Evolutionary conservation across 2,888 invertebrate species (phyloP), one percentile per base, ranked within the genome.

Genomic region (Monochamus alternatus): DNA sequence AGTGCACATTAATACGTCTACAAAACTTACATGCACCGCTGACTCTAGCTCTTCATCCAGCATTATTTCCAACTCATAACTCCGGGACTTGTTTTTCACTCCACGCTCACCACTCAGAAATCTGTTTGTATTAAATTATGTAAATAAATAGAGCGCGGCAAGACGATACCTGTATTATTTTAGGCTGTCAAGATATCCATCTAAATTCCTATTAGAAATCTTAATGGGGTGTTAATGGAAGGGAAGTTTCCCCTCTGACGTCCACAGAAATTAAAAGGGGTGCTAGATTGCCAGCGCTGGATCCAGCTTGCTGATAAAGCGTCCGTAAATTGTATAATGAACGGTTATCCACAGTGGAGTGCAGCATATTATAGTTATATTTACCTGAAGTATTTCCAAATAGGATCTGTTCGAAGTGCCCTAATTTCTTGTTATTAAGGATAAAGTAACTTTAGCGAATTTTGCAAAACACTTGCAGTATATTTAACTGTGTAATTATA

Each of bases 171-270:
- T 55, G 2, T 68, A 58, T 67, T 58, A 67, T 58, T 64, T 64
- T 43, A 5, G 58, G 14, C 30, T 5, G 58, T 47, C 30, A 47
- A 69, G 60, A 69, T 69, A 69, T 47, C 12, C 51, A 60, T 59
- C 60, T 43, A 47, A 69, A 47, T 43, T 59, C 44, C 59, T 51
- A 51, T 60, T 60, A 60, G 68, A 68, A 68, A 38, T 60, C 51
- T 69, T 69, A 69, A 69, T 69, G 69, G 69, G 44, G 59, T 69
- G 69, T 60, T 69, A 69, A 60, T 69, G 59, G 59, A 60, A 60
- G 69, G 59, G 68, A 43, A n/a, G 30, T 47, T 47, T 14, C 69
- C 60, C 44, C 44, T 31, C 59, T 47, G 69, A 32, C 59, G 69
- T 69, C 69, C 47, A 69, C 59, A 47, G 59, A 69, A 69, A 59